Evolutionary conservation across 2,113 vertebrate genomes (phyloP).

Genomic region (Regulus satrapa): DNA sequence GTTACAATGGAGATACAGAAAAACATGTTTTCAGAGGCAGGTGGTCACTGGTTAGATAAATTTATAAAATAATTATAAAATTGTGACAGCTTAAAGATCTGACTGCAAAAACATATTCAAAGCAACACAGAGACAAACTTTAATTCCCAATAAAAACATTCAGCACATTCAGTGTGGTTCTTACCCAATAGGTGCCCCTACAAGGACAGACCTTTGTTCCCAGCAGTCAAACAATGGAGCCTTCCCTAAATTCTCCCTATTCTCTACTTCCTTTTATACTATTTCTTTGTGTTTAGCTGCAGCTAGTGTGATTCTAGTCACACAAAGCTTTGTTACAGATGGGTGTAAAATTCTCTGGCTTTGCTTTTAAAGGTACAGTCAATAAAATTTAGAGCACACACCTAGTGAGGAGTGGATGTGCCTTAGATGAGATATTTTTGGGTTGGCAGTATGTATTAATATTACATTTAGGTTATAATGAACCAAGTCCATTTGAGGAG

Average conservation of each 20-base stretch:
- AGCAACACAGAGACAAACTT: background rate
- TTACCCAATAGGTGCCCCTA: too few species aligned
- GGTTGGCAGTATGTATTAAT: background rate
- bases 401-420: background rate
- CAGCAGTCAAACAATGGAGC: background rate
- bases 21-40: background rate
- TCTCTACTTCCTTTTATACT: background rate
- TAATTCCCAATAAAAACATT: background rate
- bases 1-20: too few species aligned
- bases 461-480: background rate
- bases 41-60: too few species aligned
- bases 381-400: background rate
- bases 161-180: background rate
- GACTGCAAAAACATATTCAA: background rate
- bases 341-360: too few species aligned
- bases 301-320: background rate
- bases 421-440: background rate
- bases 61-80: background rate
- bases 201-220: fast-evolving
- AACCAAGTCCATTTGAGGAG: background rate
- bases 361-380: background rate
- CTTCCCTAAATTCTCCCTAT: background rate
- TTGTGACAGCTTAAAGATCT: background rate
- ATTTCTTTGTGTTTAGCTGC: background rate
- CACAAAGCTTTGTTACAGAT: fast-evolving